Evolutionary conservation across 2,113 vertebrate genomes (phyloP).

Genomic region (Chlorocebus sabaeus): DNA sequence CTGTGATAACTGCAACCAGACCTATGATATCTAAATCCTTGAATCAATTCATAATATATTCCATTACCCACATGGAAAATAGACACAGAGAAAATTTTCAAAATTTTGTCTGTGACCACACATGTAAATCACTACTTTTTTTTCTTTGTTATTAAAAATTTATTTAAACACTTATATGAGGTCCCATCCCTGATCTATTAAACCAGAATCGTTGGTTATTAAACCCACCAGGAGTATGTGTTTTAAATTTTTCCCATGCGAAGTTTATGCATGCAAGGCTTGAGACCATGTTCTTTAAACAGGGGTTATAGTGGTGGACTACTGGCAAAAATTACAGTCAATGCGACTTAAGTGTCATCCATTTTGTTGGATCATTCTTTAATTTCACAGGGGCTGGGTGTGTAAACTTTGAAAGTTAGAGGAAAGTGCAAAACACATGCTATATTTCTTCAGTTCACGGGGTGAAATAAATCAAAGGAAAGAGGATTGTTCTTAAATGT

Average conservation of each 20-base stretch:
- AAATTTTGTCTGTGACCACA: background rate
- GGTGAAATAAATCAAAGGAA: background rate
- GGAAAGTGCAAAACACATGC: background rate
- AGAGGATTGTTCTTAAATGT: background rate
- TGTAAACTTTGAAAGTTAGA: background rate
- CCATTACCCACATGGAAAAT: background rate
- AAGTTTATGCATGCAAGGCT: background rate
- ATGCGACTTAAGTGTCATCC: background rate
- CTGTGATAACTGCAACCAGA: background rate
- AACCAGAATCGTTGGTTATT: background rate
- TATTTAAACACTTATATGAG: background rate
- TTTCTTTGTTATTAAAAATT: background rate
- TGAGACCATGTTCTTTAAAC: background rate
- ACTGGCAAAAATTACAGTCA: background rate
- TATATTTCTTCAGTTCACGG: background rate
- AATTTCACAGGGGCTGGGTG: background rate
- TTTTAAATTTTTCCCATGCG: background rate
- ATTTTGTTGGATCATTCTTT: background rate
- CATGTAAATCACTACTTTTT: background rate
- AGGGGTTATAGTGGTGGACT: accelerated
- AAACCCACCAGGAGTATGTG: background rate
- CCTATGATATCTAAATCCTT: background rate
- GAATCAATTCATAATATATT: too few relatives aligned
- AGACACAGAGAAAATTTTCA: background rate
- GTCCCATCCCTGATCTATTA: background rate